Base-by-base conservation (phyloP, 2,888 invertebrate genomes). In the Ectemnius continuus region DNA sequence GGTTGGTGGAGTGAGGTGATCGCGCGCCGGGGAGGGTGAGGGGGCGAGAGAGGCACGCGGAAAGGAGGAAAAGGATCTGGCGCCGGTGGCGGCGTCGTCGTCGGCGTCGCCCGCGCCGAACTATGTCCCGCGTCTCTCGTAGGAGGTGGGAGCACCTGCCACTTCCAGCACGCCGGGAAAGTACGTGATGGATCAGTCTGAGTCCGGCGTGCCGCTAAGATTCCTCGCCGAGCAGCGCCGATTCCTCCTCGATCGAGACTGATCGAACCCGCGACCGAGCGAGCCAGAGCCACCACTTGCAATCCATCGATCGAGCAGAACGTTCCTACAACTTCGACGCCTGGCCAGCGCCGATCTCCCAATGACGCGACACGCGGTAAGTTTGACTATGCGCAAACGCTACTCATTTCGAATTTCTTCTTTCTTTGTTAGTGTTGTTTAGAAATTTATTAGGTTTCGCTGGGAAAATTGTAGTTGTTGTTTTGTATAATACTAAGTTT, bases 181-280 rank as follows among this genome's bases (percentile, higher is more conserved):
- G 64, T 77, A 64, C 73, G 63, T 66, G 80, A 76, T 80, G 74
- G 82, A 78, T 82, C 80, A 82, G 82, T 82, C 82, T 75, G 61
- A 59, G 74, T 70, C 61, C 62, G 64, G 62, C 71, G 73, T 23
- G 68, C 71, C 60, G 72, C 79, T 73, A 70, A 61, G 64, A 81
- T 77, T 72, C 66, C 73, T 67, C 70, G 70, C 56, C 60, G 45
- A 65, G 28, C 23, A 23, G 23, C 23, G 3, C 23, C 47, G 70
- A 70, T 63, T 72, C 62, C 66, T 80, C 64, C 66, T 80, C 64
- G 62, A 80, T 68, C 68, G 46, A 1, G 64, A 36, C 47, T 56
- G 47, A 66, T 36, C 36, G 36, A 36, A 36, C n/a, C n/a, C n/a
- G n/a, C n/a, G n/a, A n/a, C n/a, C n/a, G n/a, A n/a, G n/a, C n/a